These are phyloP conservation scores for Pangasius sanitwongsei DNA, from an alignment of 2,797 vertebrate genomes.

Conservation along the genomic window DNA sequence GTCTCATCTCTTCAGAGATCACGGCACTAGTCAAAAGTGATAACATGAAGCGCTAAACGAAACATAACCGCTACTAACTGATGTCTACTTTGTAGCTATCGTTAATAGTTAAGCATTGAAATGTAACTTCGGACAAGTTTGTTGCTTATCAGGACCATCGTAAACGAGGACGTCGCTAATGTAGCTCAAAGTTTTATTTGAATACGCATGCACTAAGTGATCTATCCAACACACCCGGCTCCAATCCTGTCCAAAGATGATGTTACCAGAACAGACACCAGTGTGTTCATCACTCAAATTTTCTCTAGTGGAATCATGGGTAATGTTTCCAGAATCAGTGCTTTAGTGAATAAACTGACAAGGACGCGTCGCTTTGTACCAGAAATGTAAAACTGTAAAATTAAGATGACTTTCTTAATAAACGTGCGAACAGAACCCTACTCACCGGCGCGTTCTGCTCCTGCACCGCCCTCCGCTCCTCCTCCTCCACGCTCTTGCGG, in stretches of 20 bases:
- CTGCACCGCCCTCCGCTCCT: constrained; percentile 89
- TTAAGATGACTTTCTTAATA: neutral
- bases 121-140: too few species aligned
- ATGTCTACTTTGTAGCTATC: too few species aligned
- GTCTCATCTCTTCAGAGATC: neutral
- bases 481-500: constrained; percentile 96
- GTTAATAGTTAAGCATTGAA: too few species aligned
- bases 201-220: neutral
- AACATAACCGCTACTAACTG: too few species aligned
- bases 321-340: neutral
- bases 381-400: neutral
- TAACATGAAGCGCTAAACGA: too few species aligned
- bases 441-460: constrained; percentile 90
- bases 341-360: neutral
- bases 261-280: neutral
- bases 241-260: neutral
- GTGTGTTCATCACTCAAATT: neutral
- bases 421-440: constrained; percentile 36
- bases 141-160: neutral
- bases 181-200: neutral
- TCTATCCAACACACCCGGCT: neutral
- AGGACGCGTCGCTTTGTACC: neutral
- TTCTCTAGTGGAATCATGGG: neutral
- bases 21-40: too few species aligned
- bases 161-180: neutral